Evolutionary conservation across 2,888 invertebrate genomes (phyloP).

Genomic region (Exephanes ischioxanthus): DNA sequence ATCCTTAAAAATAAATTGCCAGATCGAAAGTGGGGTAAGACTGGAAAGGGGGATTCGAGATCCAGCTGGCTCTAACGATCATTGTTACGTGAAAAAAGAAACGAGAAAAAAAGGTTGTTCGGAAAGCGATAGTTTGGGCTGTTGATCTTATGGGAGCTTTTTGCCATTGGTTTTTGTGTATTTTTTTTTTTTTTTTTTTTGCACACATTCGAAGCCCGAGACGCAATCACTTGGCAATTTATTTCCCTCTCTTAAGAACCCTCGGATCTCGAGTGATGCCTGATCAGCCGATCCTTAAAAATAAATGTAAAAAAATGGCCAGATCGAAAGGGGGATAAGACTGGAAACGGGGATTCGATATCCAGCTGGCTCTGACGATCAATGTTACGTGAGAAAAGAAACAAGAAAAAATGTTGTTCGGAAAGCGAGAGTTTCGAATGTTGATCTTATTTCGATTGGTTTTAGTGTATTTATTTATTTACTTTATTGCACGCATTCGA

Average conservation of each 20-base stretch:
- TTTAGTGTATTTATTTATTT: not conserved
- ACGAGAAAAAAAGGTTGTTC: no score
- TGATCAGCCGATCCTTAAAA: constrained; percentile 46
- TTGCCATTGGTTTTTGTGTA: not conserved
- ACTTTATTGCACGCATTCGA: not conserved
- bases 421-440: not conserved
- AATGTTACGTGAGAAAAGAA: no score
- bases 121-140: not conserved
- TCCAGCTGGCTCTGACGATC: constrained; percentile 51
- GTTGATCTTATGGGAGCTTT: constrained; percentile 3
- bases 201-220: constrained; percentile 11
- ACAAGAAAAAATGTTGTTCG: no score
- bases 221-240: constrained; percentile 49
- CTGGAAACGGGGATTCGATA: constrained; percentile 58
- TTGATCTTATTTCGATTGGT: constrained; percentile 14
- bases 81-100: no score
- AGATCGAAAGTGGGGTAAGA: constrained; percentile 38
- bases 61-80: constrained; percentile 51
- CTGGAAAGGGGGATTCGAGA: constrained; percentile 58
- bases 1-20: constrained; percentile 35
- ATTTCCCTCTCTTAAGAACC: constrained; percentile 40
- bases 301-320: constrained; percentile 13
- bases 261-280: constrained; percentile 37
- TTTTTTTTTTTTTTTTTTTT: not conserved
- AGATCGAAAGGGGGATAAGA: constrained; percentile 35